Base-by-base conservation (phyloP, 2,797 vertebrate species). In the Sebastolobus altivelis region DNA sequence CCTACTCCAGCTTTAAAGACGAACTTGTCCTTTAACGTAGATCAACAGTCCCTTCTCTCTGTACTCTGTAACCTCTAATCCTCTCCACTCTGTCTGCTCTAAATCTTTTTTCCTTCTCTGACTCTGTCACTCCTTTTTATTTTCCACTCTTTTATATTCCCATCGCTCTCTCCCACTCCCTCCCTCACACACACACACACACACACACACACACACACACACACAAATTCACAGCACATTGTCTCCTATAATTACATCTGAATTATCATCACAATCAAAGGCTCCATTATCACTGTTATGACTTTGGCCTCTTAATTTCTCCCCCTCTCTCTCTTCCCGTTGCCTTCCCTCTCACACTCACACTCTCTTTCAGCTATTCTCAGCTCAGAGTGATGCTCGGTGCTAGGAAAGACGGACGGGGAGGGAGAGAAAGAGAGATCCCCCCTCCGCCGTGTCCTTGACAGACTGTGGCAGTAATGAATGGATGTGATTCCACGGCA, bases 211-310 rank as follows among this genome's bases (percentile, higher is more conserved):
- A 29, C 65, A 12, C 27, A 46, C 46, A 62, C 33, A 65, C 43
- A 62, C 38, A 38, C 13, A 40, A 35, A 56, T 56, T 58, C 65
- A 46, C 54, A 63, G 38, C 66, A 74, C 67, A 69, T 31, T 77
- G 66, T 67, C 66, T 65, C 70, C 37, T 75, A 35, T 80, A 84
- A 89, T 90, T 90, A 84, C 68, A 79, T 80, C 70, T 80, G 72
- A 84, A 88, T 89, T 80, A 89, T 89, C 77, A 72, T 88, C 76
- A 82, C 86, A 87, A 87, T 92, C 88, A 89, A 80, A 87, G 81
- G 76, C 83, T 85, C 74, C 68, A 86, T 92, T 87, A 86, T 87
- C 69, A 56, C 83, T 65, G 79, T 66, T 81, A 43, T 72, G 87
- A 74, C 85, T 86, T 63, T 73, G 80, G 87, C 82, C 79, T 86